phyloP scores from a whole-genome alignment of 2,113 vertebrate species.

The Chroicocephalus ridibundus region DNA sequence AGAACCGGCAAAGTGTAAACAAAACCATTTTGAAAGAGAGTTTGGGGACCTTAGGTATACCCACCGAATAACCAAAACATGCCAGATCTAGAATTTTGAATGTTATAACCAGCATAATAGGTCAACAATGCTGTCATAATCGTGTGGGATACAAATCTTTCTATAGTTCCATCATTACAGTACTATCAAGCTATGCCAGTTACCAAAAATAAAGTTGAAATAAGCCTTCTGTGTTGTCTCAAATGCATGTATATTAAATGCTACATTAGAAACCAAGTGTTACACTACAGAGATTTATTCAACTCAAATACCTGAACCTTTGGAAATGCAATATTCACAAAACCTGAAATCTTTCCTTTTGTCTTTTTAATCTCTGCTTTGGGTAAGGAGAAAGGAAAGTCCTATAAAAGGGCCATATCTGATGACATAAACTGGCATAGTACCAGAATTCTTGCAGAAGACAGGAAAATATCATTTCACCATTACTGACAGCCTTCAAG shows the following conservation, averaged over 20 bases:
- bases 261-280: not conserved
- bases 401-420: not conserved
- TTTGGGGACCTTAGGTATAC: not conserved
- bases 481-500: not conserved
- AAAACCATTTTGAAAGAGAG: not conserved
- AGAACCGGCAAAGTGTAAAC: not conserved
- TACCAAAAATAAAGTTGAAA: not conserved
- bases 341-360: not conserved
- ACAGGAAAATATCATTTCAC: not conserved
- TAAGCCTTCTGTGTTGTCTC: not conserved
- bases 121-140: not conserved
- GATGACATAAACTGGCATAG: not conserved
- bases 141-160: not conserved
- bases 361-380: not conserved
- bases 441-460: not conserved
- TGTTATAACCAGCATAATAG: not conserved
- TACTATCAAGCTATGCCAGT: not conserved
- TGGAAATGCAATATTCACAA: not conserved
- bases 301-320: not conserved
- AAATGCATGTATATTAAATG: not conserved
- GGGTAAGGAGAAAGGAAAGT: not conserved
- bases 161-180: not conserved
- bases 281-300: not conserved
- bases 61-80: not conserved
- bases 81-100: not conserved